Evolutionary conservation across 2,113 vertebrate genomes (phyloP), one percentile per base, ranked within the genome.

Genomic region (Mormyrus iriodes): DNA sequence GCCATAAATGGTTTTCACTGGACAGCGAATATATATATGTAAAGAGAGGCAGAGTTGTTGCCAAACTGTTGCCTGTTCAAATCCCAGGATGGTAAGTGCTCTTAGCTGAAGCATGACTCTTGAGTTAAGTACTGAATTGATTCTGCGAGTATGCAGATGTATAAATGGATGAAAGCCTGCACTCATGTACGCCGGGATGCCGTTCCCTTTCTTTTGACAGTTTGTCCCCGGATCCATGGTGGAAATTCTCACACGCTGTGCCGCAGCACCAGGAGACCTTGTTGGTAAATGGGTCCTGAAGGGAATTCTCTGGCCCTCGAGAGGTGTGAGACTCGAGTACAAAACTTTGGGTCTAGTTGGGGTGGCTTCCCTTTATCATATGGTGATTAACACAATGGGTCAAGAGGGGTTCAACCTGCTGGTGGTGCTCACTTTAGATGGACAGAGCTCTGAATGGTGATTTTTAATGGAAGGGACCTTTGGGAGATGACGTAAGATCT

Each of bases 91-190:
- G 39, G 9, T 84, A 84, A 84, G 82, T 46, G 82, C 82, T 84
- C 82, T 84, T 84, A 84, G 39, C 82, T 46, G 82, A 84, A 79
- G 73, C 73, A 79, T 15, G 31, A 84, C 82, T 84, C 82, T 84
- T 46, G 82, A 84, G 82, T 84, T 84, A 84, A 84, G 44, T 48
- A 48, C 82, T n/a, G 82, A 48, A 84, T 84, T 84, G 82, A 84
- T 48, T 84, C 39, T 84, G 73, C 9, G 39, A 84, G 82, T 84
- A 84, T n/a, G 44, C 82, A 84, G 82, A 84, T 84, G 82, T 84
- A 48, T 84, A 84, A 84, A 84, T n/a, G 44, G 42, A 84, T 46
- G 39, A 84, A 48, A 84, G 39, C 44, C 5, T n/a, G 44, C 39
- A 42, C 82, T 84, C 35, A 48, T 24, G 39, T n/a, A 84, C 24